Evolutionary conservation across 2,888 invertebrate genomes (phyloP), one percentile per base, ranked within the genome.

Genomic region (Lamellibrachia satsuma): DNA sequence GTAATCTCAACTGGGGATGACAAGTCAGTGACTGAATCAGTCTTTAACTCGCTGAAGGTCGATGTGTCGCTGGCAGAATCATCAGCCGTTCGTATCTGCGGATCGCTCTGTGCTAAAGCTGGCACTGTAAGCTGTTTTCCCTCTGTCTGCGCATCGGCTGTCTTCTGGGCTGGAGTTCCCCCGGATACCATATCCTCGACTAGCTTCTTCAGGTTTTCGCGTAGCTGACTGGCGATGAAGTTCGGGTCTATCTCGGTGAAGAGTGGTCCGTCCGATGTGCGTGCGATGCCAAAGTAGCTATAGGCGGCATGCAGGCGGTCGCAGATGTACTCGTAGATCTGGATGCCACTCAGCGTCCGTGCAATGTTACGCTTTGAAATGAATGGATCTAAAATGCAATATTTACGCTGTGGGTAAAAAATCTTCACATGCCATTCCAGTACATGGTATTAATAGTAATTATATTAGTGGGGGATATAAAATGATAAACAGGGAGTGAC

Each of bases 271-370:
- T 94, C 92, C 27, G 93, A 93, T n/a, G 95, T 95, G 93, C 96
- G 96, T 3, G 97, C 97, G 90, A 96, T 95, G 7, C 95, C 97
- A 95, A 97, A 97, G 95, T 97, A 97, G 52, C 96, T 94, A 94
- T 96, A 97, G 2, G 97, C 96, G 51, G 95, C 96, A 91, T 96
- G 95, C 60, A 97, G 95, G 91, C 97, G 96, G 75, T 96, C 96
- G 91, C 96, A 95, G 93, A 97, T 97, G 94, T 97, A 97, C 90
- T 97, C 97, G 94, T 96, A 97, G 52, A 97, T 95, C 90, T 96
- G 95, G 39, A 95, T 95, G 93, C 96, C 96, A 92, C 96, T 96
- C 90, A 97, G 95, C 90, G 96, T 96, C 91, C 97, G 95, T 4
- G 97, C 96, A 51, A 97, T 94, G 95, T 97, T 97, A 92, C 97